Base-by-base conservation (phyloP, 2,797 vertebrate species). In the Gila robusta region DNA sequence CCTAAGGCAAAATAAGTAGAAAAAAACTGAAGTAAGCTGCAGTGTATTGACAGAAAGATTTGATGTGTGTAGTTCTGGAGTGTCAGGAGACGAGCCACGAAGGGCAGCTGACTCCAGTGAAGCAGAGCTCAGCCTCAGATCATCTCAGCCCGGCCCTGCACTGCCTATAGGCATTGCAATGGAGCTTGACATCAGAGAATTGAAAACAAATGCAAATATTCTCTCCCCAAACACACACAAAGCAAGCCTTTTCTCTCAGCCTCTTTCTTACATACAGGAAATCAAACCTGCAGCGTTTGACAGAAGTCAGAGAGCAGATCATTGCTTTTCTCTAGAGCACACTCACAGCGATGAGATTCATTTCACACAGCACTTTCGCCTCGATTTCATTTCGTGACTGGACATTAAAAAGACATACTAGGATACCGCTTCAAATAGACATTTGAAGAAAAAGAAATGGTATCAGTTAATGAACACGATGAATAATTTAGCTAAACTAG, bases 241-340 rank as follows among this genome's bases (percentile, higher is more conserved):
- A 83, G 47, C 71, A 66, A 83, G 59, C 72, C 56, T 37, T 83
- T 62, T 49, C 39, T 66, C 28, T 83, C 41, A 2, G 72, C 44
- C 56, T 83, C 59, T 64, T 44, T 37, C 23, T 35, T 6, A 3
- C 72, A 52, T 32, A 52, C 41, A 76, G 39, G 44, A 44, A 84
- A 79, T 70, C n/a, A 28, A 79, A 84, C 47, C 73, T 70, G 49
- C 74, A 79, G 83, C 64, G 1, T 84, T 84, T 77, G n/a, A 78
- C 62, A 28, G 62, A 69, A 26, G 47, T 84, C 26, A 77, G 23
- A 83, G 64, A 6, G 44, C 14, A 83, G 21, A 37, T 52, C 32
- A 35, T 66, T 37, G 39, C 59, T 64, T 66, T 66, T 66, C 78
- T 80, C 59, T 28, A 28, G 78, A 80, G 39, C n/a, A 12, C 26